These are phyloP conservation scores for Melanostoma scalare DNA, from an alignment of 2,888 invertebrate genomes.

Conservation along the genomic window DNA sequence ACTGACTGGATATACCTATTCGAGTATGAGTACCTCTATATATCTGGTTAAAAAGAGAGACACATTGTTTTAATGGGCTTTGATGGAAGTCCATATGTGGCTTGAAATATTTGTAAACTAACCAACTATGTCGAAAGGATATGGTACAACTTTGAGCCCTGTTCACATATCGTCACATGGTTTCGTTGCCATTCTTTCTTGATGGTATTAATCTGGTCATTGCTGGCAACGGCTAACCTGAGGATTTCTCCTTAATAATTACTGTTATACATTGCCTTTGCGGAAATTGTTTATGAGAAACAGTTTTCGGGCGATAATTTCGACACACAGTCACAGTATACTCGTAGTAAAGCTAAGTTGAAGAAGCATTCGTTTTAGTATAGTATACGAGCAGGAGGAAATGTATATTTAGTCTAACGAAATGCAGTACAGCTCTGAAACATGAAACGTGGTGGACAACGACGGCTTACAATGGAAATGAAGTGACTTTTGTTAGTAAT, in stretches of 20 bases:
- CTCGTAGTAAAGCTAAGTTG: conserved; percentile 3
- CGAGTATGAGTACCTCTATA: too few relatives aligned
- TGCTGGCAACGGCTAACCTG: conserved; percentile 15
- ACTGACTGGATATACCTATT: too few relatives aligned
- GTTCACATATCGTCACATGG: conserved; percentile 53
- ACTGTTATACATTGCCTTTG: conserved; percentile 18
- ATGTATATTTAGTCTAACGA: neutral
- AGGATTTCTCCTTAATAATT: conserved; percentile 46
- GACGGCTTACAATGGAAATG: neutral
- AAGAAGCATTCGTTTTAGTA: conserved; percentile 14
- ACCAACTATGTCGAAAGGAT: neutral
- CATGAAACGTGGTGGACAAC: neutral
- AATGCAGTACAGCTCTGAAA: neutral
- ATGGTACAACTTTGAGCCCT: conserved; percentile 24
- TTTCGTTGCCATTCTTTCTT: conserved; percentile 11
- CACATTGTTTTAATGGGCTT: too few relatives aligned
- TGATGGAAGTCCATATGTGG: too few relatives aligned
- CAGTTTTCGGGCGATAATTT: conserved; percentile 25
- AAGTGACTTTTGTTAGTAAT: conserved; percentile 5
- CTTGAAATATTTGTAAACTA: too few relatives aligned
- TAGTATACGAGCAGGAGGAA: neutral
- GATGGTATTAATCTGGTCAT: conserved; percentile 34
- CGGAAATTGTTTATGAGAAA: conserved; percentile 39
- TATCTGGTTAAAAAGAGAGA: too few relatives aligned
- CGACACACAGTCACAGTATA: conserved; percentile 56